Conservation (phyloP, 2,113 vertebrate genomes). For the Oreochromis aureus region DNA sequence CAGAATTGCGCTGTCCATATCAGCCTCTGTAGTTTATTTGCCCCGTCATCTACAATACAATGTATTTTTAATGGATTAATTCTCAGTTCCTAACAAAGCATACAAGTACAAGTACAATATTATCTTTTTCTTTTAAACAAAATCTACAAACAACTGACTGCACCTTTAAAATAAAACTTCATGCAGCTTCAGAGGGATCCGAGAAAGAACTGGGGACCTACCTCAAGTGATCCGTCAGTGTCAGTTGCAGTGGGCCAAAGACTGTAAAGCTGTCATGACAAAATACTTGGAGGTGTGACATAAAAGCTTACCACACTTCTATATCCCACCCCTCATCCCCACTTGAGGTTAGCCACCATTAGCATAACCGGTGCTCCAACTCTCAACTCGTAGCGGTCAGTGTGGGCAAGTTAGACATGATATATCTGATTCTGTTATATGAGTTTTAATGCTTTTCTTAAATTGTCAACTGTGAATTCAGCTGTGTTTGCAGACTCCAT, state of each 20-base stretch:
- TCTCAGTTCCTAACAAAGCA: not conserved
- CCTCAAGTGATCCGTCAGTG: not conserved
- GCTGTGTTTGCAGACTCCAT: not conserved
- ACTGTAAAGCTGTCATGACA: not conserved
- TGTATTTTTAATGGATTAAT: not conserved
- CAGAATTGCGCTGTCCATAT: not conserved
- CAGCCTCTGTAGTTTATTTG: not conserved
- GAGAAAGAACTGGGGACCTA: not conserved
- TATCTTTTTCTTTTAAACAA: not conserved
- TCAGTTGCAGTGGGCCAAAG: not conserved
- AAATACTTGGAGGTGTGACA: not conserved
- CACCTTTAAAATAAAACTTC: not conserved
- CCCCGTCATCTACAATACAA: not conserved
- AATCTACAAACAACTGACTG: not conserved
- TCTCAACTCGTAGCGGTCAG: not conserved
- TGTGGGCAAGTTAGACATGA: not conserved
- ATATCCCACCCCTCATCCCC: not conserved
- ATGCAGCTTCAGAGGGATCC: not conserved
- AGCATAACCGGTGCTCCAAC: not conserved
- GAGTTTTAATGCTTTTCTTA: not conserved
- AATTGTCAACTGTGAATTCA: not conserved
- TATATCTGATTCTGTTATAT: not conserved
- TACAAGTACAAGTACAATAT: not conserved
- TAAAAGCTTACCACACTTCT: not conserved
- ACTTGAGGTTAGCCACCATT: not conserved